These are phyloP conservation scores for Paramuricea clavata DNA, from an alignment of 92 coral and sea anemone species.

Conservation along the genomic window DNA sequence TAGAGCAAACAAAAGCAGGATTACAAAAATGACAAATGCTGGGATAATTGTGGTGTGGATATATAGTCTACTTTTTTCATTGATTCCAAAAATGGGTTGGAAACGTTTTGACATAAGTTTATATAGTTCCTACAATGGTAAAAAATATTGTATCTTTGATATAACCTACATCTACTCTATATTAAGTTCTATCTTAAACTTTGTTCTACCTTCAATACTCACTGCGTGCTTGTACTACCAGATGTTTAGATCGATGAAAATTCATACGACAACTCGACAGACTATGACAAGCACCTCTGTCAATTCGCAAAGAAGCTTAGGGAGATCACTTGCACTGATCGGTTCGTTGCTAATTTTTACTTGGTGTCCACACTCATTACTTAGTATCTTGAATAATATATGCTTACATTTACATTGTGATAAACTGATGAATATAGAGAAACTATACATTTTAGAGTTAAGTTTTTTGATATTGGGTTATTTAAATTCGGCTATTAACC, in stretches of 20 bases:
- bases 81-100: constrained; percentile 93
- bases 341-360: constrained; percentile 41
- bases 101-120: constrained; percentile 53
- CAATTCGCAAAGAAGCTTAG: constrained; percentile 4
- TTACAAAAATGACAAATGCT: constrained; percentile 77
- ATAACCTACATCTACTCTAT: constrained; percentile 77
- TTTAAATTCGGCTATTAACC: constrained; percentile 30
- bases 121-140: neutral
- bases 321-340: constrained; percentile 24
- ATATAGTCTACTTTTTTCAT: constrained; percentile 81
- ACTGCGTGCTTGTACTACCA: constrained; percentile 80
- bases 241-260: constrained; percentile 67
- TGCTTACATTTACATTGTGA: neutral
- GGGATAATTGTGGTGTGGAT: constrained; percentile 81
- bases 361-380: constrained; percentile 29
- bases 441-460: no score
- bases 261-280: constrained; percentile 20
- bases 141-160: constrained; percentile 72
- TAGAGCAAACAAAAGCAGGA: constrained; percentile 80
- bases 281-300: constrained; percentile 29
- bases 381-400: constrained; percentile 10
- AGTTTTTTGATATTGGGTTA: neutral
- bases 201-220: constrained; percentile 78
- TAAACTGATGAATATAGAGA: no score
- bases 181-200: constrained; percentile 85